Evolutionary conservation across 1,140 invertebrate species (phyloP).

Genomic region (Ceratina calcarata): DNA sequence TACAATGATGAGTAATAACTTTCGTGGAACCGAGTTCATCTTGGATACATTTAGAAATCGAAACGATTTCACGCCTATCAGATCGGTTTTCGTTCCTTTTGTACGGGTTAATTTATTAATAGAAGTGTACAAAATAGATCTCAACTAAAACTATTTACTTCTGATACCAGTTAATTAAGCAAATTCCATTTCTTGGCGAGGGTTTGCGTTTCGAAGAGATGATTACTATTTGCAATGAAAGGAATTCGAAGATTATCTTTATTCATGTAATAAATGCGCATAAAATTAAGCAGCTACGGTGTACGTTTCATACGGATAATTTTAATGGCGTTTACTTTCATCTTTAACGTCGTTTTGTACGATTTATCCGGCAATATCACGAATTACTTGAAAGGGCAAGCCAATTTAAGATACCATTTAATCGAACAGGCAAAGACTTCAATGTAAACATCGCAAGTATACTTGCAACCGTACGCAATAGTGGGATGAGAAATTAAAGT

Average conservation of each 20-base stretch:
- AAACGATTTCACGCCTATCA: slow-evolving; percentile 55
- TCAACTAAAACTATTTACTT: not conserved
- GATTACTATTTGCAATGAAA: not conserved
- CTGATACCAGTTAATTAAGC: not conserved
- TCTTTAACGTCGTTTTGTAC: slow-evolving; percentile 1
- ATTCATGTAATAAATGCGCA: not conserved
- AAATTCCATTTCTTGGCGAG: not conserved
- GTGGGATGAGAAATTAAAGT: slow-evolving; percentile 24
- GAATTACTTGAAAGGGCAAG: slow-evolving; percentile 11
- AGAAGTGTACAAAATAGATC: not conserved
- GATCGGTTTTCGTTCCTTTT: slow-evolving; percentile 13
- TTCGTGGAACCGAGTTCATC: slow-evolving; percentile 49
- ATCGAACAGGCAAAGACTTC: slow-evolving; percentile 4
- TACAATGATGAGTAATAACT: slow-evolving; percentile 55
- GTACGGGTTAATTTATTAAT: slow-evolving; percentile 18
- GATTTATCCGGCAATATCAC: slow-evolving; percentile 14
- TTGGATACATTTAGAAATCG: slow-evolving; percentile 25
- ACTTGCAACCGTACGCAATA: not conserved
- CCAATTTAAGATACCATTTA: slow-evolving; percentile 29
- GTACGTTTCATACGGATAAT: slow-evolving; percentile 10
- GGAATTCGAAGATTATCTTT: not conserved
- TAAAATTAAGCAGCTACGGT: slow-evolving; percentile 6
- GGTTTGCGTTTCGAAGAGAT: not conserved
- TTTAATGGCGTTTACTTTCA: not conserved
- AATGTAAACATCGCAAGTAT: not conserved